These are phyloP conservation scores for Panonychus citri DNA, from an alignment of 1,140 invertebrate species.

Conservation along the genomic window DNA sequence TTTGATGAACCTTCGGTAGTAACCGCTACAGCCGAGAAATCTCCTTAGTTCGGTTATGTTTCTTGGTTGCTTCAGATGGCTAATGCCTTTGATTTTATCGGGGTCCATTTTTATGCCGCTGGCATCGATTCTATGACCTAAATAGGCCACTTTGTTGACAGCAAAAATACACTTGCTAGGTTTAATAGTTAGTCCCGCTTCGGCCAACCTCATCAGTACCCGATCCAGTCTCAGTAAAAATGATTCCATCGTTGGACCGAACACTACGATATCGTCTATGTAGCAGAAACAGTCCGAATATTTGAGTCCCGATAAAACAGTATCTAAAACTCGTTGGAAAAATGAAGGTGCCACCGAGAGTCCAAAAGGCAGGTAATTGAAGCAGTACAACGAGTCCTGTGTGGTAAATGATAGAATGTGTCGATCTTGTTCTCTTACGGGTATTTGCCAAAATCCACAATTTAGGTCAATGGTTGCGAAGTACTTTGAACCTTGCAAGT, in stretches of 20 bases:
- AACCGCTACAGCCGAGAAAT: constrained; percentile 7
- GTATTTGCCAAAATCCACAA: constrained; percentile 11
- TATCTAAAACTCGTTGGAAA: constrained; percentile 28
- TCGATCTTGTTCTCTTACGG: constrained; percentile 14
- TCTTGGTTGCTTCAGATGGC: constrained; percentile 17
- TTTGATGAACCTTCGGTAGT: constrained; percentile 18
- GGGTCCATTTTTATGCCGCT: constrained; percentile 18
- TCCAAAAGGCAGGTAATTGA: constrained; percentile 25
- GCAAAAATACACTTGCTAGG: constrained; percentile 15
- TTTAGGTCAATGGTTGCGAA: constrained; percentile 5
- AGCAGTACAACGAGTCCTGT: constrained; percentile 18
- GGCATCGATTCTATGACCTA: constrained; percentile 19
- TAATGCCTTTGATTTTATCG: constrained; percentile 21
- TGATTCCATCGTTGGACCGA: not conserved
- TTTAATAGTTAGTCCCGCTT: not conserved
- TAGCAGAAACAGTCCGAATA: not conserved
- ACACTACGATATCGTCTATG: not conserved
- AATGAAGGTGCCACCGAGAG: constrained; percentile 26
- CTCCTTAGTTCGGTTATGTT: constrained; percentile 17
- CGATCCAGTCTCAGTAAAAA: not conserved
- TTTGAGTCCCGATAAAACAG: constrained; percentile 16
- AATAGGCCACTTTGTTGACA: constrained; percentile 17
- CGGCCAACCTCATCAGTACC: not conserved
- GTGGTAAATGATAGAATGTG: constrained; percentile 14
- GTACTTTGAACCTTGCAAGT: not conserved